Base-by-base conservation (phyloP, 2,113 vertebrate genomes). In the Siniperca knerii region DNA sequence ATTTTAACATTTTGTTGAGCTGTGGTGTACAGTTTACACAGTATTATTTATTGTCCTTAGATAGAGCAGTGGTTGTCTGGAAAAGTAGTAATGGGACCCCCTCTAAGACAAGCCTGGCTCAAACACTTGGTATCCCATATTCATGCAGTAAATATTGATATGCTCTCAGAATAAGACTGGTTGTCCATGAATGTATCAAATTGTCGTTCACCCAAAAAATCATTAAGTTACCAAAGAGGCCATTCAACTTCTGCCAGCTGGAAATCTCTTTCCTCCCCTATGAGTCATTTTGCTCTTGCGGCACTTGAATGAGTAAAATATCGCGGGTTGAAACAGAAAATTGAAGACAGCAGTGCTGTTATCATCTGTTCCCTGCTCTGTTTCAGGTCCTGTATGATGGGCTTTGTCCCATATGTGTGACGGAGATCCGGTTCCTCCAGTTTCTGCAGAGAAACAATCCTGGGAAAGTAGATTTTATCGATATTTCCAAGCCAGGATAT, bases 361-460 rank as follows among this genome's bases (percentile, higher is more conserved):
- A n/a, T 44, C 10, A n/a, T 35, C 10, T 46, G 0, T 60, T 44
- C 3, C 4, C 3, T 69, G 9, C 29, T 83, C 35, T 42, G 25
- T 82, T 83, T 16, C 77, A 94, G 92, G 93, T 94, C 67, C 82
- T 95, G 62, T 95, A 94, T 66, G 94, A 94, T 83, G 94, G 93
- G n/a, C 91, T 89, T 62, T 95, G 94, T 87, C 93, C 93, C 15
- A 81, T 95, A 73, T 95, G 94, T 83, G 92, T 94, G 9, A 93
- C 88, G 3, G 94, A 95, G 84, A 94, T 95, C 62, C 54, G 50
- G 1, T 89, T 93, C 62, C 92, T 96, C 11, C 82, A 92, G 81
- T 94, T 89, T 81, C 80, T 95, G 78, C 91, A 94, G 73, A 89
- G 55, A 70, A 91, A 91, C 2, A 18, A 33, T 35, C 29, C 82